Conservation (phyloP, 2,888 invertebrate genomes). For the Ochlodes sylvanus region DNA sequence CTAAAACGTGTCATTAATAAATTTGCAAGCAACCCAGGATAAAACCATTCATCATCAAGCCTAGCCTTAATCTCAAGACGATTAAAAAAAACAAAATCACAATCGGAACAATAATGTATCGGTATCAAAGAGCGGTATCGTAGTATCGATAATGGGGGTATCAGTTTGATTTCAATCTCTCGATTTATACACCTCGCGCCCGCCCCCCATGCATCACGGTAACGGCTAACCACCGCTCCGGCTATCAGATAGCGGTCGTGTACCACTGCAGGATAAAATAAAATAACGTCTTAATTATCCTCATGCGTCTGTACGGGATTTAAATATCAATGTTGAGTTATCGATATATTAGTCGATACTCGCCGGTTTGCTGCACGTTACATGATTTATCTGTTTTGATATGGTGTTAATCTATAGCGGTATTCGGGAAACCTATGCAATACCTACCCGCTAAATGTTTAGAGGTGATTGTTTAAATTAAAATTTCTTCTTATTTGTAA, state of each 20-base stretch:
- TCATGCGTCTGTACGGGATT: not conserved
- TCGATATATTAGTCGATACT: not conserved
- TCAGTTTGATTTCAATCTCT: conserved; percentile 44
- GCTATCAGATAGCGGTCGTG: not conserved
- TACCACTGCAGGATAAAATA: conserved; percentile 4
- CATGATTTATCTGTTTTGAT: too few species aligned
- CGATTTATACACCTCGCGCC: conserved; percentile 44
- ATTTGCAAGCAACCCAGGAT: not conserved
- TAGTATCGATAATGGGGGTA: conserved; percentile 31
- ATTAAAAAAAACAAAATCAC: not conserved
- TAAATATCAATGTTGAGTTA: conserved; percentile 3
- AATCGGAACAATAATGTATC: conserved; percentile 30
- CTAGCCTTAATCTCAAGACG: not conserved
- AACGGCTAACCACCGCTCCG: conserved; percentile 42
- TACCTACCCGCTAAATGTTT: too few species aligned
- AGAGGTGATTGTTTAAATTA: too few species aligned
- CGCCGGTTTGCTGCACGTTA: not conserved
- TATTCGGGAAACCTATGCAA: too few species aligned
- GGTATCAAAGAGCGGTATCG: conserved; percentile 35
- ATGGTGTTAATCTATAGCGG: too few species aligned
- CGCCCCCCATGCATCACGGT: conserved; percentile 45
- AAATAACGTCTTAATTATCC: conserved; percentile 28
- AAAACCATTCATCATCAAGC: not conserved
- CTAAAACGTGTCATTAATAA: too few species aligned
- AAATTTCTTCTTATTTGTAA: too few species aligned